Evolutionary conservation across 1,140 invertebrate genomes (phyloP).

Genomic region (Eumaeus atala): DNA sequence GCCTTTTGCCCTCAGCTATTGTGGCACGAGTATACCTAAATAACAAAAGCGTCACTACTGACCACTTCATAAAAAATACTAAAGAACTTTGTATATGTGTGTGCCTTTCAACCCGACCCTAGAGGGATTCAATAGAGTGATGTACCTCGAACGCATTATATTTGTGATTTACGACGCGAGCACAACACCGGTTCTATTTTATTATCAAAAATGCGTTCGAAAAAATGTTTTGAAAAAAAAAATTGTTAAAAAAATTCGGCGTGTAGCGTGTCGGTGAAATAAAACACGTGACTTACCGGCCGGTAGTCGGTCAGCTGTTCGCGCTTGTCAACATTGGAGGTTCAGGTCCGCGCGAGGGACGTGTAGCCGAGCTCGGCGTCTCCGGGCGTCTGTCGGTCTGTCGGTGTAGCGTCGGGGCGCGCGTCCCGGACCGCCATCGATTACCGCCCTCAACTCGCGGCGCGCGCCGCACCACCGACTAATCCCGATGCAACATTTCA

Average conservation of each 20-base stretch:
- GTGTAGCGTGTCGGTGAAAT: slow-evolving; percentile 16
- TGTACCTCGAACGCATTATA: slow-evolving; percentile 60
- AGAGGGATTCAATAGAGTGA: slow-evolving; percentile 46
- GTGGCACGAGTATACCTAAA: slow-evolving; percentile 57
- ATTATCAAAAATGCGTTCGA: too few relatives aligned
- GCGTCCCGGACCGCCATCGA: slow-evolving; percentile 59
- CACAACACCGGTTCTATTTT: slow-evolving; percentile 34
- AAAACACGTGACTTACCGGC: slow-evolving; percentile 69
- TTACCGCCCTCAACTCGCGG: slow-evolving; percentile 49
- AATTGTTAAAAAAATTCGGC: slow-evolving; percentile 12
- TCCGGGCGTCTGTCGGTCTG: slow-evolving; percentile 67
- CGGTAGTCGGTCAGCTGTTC: slow-evolving; percentile 68
- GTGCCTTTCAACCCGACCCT: slow-evolving; percentile 30
- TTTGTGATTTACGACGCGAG: slow-evolving; percentile 54
- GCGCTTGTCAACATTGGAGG: slow-evolving; percentile 64
- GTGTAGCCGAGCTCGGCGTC: slow-evolving; percentile 60
- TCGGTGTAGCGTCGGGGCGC: slow-evolving; percentile 47
- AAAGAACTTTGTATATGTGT: slow-evolving; percentile 51
- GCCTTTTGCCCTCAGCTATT: slow-evolving; percentile 56
- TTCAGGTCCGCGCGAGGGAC: slow-evolving; percentile 47
- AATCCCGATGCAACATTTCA: slow-evolving; percentile 68
- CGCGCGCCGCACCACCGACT: slow-evolving; percentile 57
- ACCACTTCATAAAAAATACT: slow-evolving; percentile 56
- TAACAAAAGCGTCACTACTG: slow-evolving; percentile 56
- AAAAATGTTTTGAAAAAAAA: background rate